Percentiles rank a stretch among this genome's conserved stretches.
These are phyloP conservation scores for Melolontha melolontha DNA, from an alignment of 2,888 invertebrate species.

Conservation along the genomic window DNA sequence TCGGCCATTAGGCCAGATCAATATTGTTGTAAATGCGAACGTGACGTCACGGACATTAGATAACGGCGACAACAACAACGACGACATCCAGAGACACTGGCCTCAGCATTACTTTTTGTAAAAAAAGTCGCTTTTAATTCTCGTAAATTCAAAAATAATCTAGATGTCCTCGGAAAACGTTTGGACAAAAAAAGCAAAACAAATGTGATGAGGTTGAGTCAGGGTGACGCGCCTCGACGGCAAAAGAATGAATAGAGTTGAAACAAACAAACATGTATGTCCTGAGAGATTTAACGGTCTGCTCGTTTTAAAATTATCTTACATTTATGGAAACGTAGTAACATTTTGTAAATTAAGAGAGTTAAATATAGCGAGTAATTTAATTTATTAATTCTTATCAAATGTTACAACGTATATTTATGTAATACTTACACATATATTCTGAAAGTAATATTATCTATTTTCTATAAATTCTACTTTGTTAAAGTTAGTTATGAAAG, in stretches of 20 bases:
- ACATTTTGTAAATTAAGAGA: no score
- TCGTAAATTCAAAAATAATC: constrained; percentile 41
- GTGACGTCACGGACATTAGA: constrained; percentile 47
- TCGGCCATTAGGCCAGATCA: constrained; percentile 51
- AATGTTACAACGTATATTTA: no score
- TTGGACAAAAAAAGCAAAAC: constrained; percentile 17
- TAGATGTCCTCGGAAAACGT: constrained; percentile 24
- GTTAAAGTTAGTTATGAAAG: no score
- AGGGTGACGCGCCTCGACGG: not conserved
- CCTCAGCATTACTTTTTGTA: not conserved
- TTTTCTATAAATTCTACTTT: no score
- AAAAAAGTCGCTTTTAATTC: constrained; percentile 11
- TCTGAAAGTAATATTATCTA: no score
- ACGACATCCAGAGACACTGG: constrained; percentile 3
- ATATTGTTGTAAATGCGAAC: constrained; percentile 49
- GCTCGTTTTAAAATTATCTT: constrained; percentile 11
- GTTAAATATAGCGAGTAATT: no score
- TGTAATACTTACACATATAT: no score
- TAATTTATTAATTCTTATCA: no score
- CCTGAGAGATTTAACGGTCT: constrained; percentile 20
- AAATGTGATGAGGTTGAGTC: constrained; percentile 7
- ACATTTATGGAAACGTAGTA: not conserved
- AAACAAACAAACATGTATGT: constrained; percentile 19
- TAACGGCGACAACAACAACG: constrained; percentile 14
- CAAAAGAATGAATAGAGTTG: constrained; percentile 14